Evolutionary conservation across 1,140 invertebrate species (phyloP), one percentile per base, ranked within the genome.

Genomic region (Cardiocondyla obscurior): DNA sequence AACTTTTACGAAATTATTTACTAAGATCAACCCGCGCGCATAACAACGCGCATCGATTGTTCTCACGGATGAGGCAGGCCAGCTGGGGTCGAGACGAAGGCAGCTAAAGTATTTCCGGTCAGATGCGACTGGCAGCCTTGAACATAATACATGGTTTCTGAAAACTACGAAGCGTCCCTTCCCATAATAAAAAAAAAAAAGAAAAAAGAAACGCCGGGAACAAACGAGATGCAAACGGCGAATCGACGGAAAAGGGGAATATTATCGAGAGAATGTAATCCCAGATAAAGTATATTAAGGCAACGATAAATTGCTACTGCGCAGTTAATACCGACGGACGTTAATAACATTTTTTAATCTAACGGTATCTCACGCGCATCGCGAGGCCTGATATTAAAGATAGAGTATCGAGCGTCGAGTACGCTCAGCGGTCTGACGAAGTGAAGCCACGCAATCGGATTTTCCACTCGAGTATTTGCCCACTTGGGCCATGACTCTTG

Each of bases 41-140:
- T 51, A 65, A 53, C 22, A 70, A 53, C 22, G 77, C 12, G 46
- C 53, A 81, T 69, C 79, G 72, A 73, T 87, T 87, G 81, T 87
- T 79, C 65, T 76, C 85, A 70, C 51, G 83, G 65, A 53, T 42
- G 84, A 30, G 58, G 39, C 57, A 14, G 12, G 30, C n/a, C n/a
- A n/a, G 28, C 8, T 19, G 72, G 57, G 57, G 57, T 51, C 81
- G 57, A 62, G 44, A 57, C 42, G 46, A 53, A n/a, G 60, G 74
- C 74, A 87, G 85, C 74, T 46, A 19, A 86, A 84, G 86, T 51
- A 87, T 87, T 87, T 87, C 86, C 85, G 86, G 86, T 87, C 82
- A 81, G 74, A 81, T 65, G 60, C 70, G 58, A 81, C 44, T 12
- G 60, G 16, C 55, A 86, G 49, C 86, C 86, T 87, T 87, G 86